phyloP scores from a whole-genome alignment of 2,113 vertebrate species.

The Podilymbus podiceps region DNA sequence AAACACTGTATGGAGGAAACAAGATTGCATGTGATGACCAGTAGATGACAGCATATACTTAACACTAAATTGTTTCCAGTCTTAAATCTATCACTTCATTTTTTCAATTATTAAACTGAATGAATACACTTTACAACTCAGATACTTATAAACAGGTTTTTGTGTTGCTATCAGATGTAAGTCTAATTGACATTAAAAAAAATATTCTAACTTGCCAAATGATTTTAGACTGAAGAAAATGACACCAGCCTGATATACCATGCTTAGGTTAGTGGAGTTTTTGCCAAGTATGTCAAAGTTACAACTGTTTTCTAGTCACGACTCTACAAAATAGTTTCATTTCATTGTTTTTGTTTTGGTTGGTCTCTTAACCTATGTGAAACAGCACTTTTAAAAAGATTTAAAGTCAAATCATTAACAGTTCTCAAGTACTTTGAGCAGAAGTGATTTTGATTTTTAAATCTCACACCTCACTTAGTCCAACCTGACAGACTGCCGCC shows the following conservation, averaged over 20 bases:
- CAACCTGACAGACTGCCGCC: not conserved
- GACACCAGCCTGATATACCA: not conserved
- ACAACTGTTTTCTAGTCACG: not conserved
- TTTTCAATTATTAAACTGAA: not conserved
- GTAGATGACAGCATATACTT: conserved; percentile 28
- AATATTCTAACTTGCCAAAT: not conserved
- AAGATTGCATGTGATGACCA: not conserved
- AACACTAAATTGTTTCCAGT: not conserved
- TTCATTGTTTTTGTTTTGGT: not conserved
- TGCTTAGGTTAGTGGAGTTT: not conserved
- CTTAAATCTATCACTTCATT: not conserved
- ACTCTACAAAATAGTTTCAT: not conserved
- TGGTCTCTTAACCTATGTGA: not conserved
- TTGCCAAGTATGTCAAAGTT: not conserved
- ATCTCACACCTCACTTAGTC: not conserved
- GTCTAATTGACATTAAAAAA: not conserved
- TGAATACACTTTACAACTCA: not conserved
- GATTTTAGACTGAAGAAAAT: not conserved
- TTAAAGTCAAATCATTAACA: not conserved
- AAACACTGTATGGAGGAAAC: not conserved
- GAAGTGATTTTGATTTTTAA: not conserved
- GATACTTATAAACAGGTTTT: too few relatives aligned
- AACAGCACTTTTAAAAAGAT: not conserved
- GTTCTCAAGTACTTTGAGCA: not conserved
- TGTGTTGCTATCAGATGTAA: not conserved